Base-by-base conservation (phyloP, 2,113 vertebrate genomes). In the Scomber colias region DNA sequence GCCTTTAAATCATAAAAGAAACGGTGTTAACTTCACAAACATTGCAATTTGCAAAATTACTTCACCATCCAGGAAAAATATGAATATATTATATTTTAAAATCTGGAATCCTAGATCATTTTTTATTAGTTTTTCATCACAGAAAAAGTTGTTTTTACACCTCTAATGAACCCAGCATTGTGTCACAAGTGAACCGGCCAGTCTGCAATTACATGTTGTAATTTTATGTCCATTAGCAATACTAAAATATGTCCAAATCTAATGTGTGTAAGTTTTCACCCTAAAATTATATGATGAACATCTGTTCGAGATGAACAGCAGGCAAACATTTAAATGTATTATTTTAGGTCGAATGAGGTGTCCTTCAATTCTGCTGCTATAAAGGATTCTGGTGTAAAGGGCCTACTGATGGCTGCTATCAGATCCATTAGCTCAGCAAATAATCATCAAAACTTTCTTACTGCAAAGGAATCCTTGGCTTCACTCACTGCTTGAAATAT, bases 11-110 rank as follows among this genome's bases (percentile, higher is more conserved):
- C 27, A 17, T 72, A 53, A 79, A 83, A 75, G 31, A 60, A 75
- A 74, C 48, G 17, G 46, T 65, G 84, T 81, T 71, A 79, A 66
- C 83, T 81, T 76, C 45, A 8, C 50, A 86, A 83, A 87, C 55
- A 66, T 54, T 50, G 11, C 49, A 30, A 15, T 84, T 75, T 65
- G 60, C 50, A n/a, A 51, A 59, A 87, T 69, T 48, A 53, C 40
- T 75, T 13, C 7, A 21, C 11, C 1, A 30, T 49, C 4, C 11
- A 16, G 49, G 21, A n/a, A 72, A 16, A 57, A 69, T 4, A 0
- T 2, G 5, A 14, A 44, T 16, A 48, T 57, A 40, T 40, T 40
- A 7, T 7, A 9, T 7, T 46, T 30, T 12, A 13, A 66, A 50
- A 46, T 21, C 15, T 11, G 11, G 4, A 53, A 45, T 67, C 31